Evolutionary conservation across 2,797 vertebrate genomes (phyloP), one percentile per base, ranked within the genome.

Genomic region (Brotula barbata): DNA sequence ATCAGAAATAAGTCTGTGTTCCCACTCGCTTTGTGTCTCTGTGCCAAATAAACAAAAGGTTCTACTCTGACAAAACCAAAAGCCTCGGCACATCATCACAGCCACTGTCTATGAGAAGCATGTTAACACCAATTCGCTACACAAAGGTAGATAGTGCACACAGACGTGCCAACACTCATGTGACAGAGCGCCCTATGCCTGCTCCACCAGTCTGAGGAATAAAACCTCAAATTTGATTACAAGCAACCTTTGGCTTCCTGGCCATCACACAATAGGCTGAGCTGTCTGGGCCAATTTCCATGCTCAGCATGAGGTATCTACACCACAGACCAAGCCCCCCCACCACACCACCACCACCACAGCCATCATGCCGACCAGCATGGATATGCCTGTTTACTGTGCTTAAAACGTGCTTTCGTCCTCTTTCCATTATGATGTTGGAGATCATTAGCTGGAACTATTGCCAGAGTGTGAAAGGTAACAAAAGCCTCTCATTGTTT

Each of bases 151-250:
- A 71, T 46, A 68, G 71, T 20, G 65, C 75, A 66, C 23, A 60
- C 57, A 68, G 63, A 60, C 71, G 57, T 43, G 51, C 82, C 53
- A 73, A 81, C 86, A 78, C 81, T 81, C 83, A 75, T 80, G 81
- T 83, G 81, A 87, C 85, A 78, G 78, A 84, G 75, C 48, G 76
- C 25, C 4, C 83, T 75, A 65, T 78, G 84, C 71, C 73, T 86
- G 87, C 80, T 89, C 91, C 86, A 90, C 94, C 95, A 91, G 90
- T 65, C 81, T 80, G 75, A 81, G 81, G 85, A 83, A 91, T 89
- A 91, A 92, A 95, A 95, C 93, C 94, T 93, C 94, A 96, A 94
- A 97, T 98, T 94, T 95, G 94, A 96, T 96, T 96, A 96, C 95
- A 98, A 94, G 95, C 92, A 95, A 96, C 95, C 95, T 98, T 97